Base-by-base conservation (phyloP, 2,888 invertebrate genomes). In the Spilosoma lubricipeda region DNA sequence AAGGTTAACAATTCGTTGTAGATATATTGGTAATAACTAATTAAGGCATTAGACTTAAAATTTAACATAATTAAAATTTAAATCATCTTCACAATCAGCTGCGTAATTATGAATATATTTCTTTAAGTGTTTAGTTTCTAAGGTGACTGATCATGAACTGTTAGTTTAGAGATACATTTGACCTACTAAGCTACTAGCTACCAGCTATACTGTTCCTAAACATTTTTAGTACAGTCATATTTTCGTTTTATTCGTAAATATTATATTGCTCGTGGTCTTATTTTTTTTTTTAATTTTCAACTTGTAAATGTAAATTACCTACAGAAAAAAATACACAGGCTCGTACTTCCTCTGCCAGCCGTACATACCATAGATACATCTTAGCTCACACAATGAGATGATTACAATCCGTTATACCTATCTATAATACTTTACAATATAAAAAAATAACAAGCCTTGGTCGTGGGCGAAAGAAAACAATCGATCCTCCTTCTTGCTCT, bases 401-500 rank as follows among this genome's bases (percentile, higher is more conserved):
- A 95, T 95, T 95, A 95, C 94, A 94, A 94, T 94, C 94, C 94
- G 93, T 93, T 95, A 94, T 94, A 93, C 89, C 92, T 93, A 94
- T 91, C 92, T 91, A 91, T 90, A 90, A 87, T 84, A 88, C 86
- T 86, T 87, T 87, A 88, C 84, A 83, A 90, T 89, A 92, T 92
- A 93, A 92, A 94, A 92, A 71, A 89, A 92, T 89, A 90, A 90
- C 91, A 90, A 83, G 89, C 85, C 81, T 87, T 90, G 90, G 80
- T 87, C 90, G 95, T 95, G 95, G 95, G 95, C 95, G 95, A 94
- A 90, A 89, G 92, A 94, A 95, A 95, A 95, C 95, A 95, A 95
- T 95, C 86, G 91, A 91, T 91, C 89, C 88, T 92, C 91, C 89
- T 87, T 94, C 94, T 91, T 94, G 95, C 95, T 95, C 95, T 95